Evolutionary conservation across 1,140 invertebrate genomes (phyloP), one percentile per base, ranked within the genome.

Genomic region (Brachionus rotundiformis): DNA sequence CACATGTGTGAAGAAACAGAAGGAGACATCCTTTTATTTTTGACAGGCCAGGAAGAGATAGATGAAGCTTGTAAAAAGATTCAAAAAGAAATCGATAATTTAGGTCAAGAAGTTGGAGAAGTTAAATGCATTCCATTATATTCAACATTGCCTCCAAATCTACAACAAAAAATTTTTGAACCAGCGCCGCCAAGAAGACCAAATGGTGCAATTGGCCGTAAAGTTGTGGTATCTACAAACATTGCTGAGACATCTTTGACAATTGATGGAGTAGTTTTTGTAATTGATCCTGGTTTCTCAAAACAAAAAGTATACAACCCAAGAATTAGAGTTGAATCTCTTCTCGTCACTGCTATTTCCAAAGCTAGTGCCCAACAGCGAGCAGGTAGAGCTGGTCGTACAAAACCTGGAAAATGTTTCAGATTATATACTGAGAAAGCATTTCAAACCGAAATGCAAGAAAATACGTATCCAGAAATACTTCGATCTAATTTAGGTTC

Each of bases 261-360:
- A 0, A 99, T 99, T 85, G 98, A 99, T 86, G 98, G 98, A 82
- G 96, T 99, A n/a, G 97, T 99, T 5, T 99, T 98, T 89, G 98
- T 99, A 0, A 99, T 99, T 86, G 98, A 99, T 90, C 96, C 98
- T n/a, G 98, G 98, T 13, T 99, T 99, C 90, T 95, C 96, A 0
- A 99, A 99, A 88, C 98, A 99, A 88, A 99, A 98, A 89, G 93
- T 98, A 0, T 98, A 98, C 86, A 98, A 98, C 90, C 96, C 96
- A 10, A 90, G 95, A 84, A 97, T 98, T 85, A 91, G 98, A 83
- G 96, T 99, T 3, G 98, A 99, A 88, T 98, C 95, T 11, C 89
- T 99, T 11, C 89, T 99, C 6, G 97, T 99, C 13, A 98, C 96
- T 0, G 95, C 97, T 0, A 99, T 99, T 81, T 98, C 95, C 87